These are phyloP conservation scores for Labeo calbasu DNA, from an alignment of 2,797 vertebrate species.

Conservation along the genomic window DNA sequence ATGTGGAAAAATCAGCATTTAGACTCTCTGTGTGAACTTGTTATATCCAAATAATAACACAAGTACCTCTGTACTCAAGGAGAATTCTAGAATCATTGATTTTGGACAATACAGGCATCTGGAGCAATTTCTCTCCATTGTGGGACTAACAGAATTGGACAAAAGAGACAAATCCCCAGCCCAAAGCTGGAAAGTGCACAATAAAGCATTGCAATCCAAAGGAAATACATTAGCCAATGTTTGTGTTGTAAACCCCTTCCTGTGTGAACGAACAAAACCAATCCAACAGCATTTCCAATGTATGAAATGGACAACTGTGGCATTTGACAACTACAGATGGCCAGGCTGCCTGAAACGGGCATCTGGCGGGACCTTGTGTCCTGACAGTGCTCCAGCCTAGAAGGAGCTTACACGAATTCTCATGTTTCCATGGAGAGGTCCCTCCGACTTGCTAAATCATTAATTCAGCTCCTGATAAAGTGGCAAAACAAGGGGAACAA, in stretches of 20 bases:
- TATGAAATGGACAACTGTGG: conserved; percentile 55
- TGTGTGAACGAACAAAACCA: conserved; percentile 39
- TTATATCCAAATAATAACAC: conserved; percentile 46
- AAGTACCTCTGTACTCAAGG: conserved; percentile 57
- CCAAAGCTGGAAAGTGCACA: conserved; percentile 55
- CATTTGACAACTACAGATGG: conserved; percentile 58
- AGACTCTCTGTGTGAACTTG: conserved; percentile 5
- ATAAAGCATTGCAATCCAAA: conserved; percentile 47
- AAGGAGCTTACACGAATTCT: conserved; percentile 45
- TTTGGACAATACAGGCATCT: conserved; percentile 19
- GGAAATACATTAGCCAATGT: conserved; percentile 61
- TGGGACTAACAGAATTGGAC: conserved; percentile 42
- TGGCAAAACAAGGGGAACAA: conserved; percentile 56
- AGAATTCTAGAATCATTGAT: conserved; percentile 20
- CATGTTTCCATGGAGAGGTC: conserved; percentile 58
- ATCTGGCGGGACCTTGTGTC: conserved; percentile 56
- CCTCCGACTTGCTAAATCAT: conserved; percentile 45
- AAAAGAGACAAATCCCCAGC: conserved; percentile 27
- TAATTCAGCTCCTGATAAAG: conserved; percentile 46
- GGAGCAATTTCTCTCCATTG: conserved; percentile 1
- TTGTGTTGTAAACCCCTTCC: conserved; percentile 69
- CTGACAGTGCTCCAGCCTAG: conserved; percentile 52
- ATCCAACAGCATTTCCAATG: conserved; percentile 48
- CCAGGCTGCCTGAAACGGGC: conserved; percentile 29
- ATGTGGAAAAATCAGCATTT: conserved; percentile 13